Conservation (phyloP, 2,888 invertebrate genomes). For the Drosophila infuscata region DNA sequence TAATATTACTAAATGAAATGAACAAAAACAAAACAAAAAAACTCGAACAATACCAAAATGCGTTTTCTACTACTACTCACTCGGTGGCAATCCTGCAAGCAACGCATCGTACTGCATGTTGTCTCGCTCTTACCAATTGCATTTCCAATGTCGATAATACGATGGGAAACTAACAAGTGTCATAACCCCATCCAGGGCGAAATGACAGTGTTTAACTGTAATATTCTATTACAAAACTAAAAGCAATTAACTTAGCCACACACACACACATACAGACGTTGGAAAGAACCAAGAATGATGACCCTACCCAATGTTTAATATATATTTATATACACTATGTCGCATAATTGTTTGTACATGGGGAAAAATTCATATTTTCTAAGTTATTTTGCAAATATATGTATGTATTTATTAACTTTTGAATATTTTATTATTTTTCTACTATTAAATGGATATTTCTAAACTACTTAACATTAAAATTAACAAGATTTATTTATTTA, state of each 20-base stretch:
- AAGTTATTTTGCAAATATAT: too few species aligned
- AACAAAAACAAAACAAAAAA: slow-evolving; percentile 8
- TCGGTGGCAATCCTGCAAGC: slow-evolving; percentile 33
- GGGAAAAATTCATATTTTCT: too few species aligned
- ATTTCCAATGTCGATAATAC: slow-evolving; percentile 2
- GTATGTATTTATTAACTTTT: too few species aligned
- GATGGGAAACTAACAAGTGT: slow-evolving; percentile 44
- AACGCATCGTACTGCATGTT: slow-evolving; percentile 10
- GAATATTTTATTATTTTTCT: too few species aligned
- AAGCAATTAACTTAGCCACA: slow-evolving; percentile 51
- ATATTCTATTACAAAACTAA: slow-evolving; percentile 41
- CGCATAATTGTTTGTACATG: too few species aligned
- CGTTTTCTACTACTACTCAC: slow-evolving; percentile 37
- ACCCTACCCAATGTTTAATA: slow-evolving; percentile 75
- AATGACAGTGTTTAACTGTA: slow-evolving; percentile 35
- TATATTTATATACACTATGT: too few species aligned
- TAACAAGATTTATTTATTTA: too few species aligned
- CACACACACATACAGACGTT: slow-evolving; percentile 30
- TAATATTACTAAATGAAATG: slow-evolving; percentile 28
- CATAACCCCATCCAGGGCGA: slow-evolving; percentile 21
- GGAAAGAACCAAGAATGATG: slow-evolving; percentile 52
- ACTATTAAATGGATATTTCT: too few species aligned
- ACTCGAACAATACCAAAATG: slow-evolving; percentile 15
- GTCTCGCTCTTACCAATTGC: slow-evolving; percentile 33
- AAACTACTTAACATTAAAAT: too few species aligned